phyloP scores from a whole-genome alignment of 2,888 invertebrate species.

The Drosophila birchii region DNA sequence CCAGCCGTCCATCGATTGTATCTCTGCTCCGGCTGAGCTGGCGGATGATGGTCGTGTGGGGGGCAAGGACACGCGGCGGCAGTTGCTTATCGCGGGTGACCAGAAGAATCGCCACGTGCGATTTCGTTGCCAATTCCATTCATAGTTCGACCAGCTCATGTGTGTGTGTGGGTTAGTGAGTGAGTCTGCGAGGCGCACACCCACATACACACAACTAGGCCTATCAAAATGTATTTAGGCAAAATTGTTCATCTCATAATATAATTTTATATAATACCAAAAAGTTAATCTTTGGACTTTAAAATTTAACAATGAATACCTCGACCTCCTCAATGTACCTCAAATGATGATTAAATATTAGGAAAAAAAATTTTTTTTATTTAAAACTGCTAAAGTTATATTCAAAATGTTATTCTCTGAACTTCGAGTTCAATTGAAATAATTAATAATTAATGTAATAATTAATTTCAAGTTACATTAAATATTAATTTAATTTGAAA shows the following conservation, averaged over 20 bases:
- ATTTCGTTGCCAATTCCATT: constrained; percentile 59
- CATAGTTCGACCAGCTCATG: constrained; percentile 58
- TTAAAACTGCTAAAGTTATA: too few relatives aligned
- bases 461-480: too few relatives aligned
- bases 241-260: neutral
- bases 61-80: constrained; percentile 72
- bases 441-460: too few relatives aligned
- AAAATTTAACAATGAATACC: too few relatives aligned
- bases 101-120: constrained; percentile 71
- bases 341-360: too few relatives aligned
- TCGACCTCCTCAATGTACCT: too few relatives aligned
- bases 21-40: constrained; percentile 9
- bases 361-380: too few relatives aligned
- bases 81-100: constrained; percentile 84
- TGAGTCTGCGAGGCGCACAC: neutral
- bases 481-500: too few relatives aligned
- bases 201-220: neutral
- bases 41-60: constrained; percentile 3
- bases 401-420: too few relatives aligned
- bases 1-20: constrained; percentile 36
- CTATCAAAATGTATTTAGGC: neutral
- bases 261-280: neutral
- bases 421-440: too few relatives aligned
- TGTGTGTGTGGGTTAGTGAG: constrained; percentile 3
- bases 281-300: neutral